These are phyloP conservation scores for Pteria penguin DNA, from an alignment of 2,888 invertebrate species.

Conservation along the genomic window DNA sequence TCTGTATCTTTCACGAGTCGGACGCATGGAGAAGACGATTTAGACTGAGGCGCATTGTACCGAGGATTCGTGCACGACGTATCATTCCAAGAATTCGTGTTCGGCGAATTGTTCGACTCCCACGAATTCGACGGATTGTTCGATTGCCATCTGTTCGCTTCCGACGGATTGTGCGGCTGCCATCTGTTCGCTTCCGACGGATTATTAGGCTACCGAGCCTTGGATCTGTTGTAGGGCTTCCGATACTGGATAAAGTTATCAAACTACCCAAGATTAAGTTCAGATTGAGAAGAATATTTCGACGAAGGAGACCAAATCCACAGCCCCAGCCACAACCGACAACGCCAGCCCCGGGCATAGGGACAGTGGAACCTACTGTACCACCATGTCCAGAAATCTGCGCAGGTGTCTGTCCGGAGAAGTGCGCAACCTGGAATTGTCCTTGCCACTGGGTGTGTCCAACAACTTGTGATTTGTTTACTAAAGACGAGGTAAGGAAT, in stretches of 20 bases:
- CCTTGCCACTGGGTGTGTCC: neutral
- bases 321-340: neutral
- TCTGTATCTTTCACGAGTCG: neutral
- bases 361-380: neutral
- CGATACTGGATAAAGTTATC: neutral
- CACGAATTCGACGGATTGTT: neutral
- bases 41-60: neutral
- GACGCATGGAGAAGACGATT: neutral
- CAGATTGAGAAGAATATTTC: neutral
- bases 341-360: neutral
- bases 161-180: neutral
- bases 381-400: neutral
- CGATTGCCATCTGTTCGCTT: no score
- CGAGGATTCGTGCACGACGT: neutral
- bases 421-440: neutral
- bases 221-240: neutral
- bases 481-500: neutral
- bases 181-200: neutral
- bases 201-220: neutral
- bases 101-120: neutral
- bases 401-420: neutral
- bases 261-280: neutral
- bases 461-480: neutral
- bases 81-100: neutral
- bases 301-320: neutral